Evolutionary conservation across 2,888 invertebrate genomes (phyloP).

Genomic region (Tigriopus californicus): DNA sequence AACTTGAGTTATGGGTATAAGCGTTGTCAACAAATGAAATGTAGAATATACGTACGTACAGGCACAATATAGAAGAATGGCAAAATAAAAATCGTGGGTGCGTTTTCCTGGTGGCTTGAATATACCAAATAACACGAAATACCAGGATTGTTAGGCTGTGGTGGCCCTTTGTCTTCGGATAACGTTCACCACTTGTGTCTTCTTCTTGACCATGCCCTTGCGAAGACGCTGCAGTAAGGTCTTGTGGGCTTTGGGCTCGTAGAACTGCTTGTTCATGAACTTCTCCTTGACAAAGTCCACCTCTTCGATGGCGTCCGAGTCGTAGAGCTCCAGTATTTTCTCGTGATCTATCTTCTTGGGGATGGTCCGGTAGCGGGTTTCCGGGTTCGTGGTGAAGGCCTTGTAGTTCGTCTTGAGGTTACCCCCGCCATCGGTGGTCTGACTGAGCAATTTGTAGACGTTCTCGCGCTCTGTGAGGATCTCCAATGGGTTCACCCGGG

Average conservation of each 20-base stretch:
- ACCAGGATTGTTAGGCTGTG: no score
- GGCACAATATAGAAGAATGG: no score
- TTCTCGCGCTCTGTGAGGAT: constrained; percentile 6
- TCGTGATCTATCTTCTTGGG: constrained; percentile 7
- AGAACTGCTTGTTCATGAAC: constrained; percentile 2
- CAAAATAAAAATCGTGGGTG: no score
- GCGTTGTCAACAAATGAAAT: no score
- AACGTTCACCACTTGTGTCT: no score
- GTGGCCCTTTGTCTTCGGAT: no score
- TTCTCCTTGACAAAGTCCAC: constrained; percentile 1
- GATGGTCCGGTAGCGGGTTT: constrained; percentile 1
- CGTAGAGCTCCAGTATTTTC: neutral
- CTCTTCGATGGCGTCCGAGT: constrained; percentile 6
- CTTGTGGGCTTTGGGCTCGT: neutral
- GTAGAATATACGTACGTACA: no score
- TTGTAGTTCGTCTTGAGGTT: constrained; percentile 2
- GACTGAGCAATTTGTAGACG: neutral
- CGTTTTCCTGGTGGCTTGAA: no score
- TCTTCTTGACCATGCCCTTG: neutral
- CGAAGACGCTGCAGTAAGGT: neutral
- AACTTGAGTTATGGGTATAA: no score
- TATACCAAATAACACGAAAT: no score
- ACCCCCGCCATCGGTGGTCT: constrained; percentile 12
- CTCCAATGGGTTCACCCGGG: neutral
- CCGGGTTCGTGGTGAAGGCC: neutral